These are phyloP conservation scores for Hybognathus amarus DNA, from an alignment of 2,797 vertebrate genomes.

Conservation along the genomic window DNA sequence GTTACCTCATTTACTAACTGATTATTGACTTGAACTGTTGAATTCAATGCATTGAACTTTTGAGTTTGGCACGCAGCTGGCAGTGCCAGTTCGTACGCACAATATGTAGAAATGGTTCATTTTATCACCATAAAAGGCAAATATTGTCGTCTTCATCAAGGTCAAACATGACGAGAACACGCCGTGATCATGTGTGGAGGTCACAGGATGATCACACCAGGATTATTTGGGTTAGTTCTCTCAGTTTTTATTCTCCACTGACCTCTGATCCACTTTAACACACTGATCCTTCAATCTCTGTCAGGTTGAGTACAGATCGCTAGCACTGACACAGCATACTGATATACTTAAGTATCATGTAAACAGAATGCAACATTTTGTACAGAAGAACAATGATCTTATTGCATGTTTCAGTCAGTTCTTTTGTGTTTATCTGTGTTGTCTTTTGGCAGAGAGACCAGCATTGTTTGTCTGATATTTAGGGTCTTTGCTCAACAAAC, in stretches of 20 bases:
- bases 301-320: background rate
- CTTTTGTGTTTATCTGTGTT: background rate
- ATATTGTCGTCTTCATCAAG: constrained; percentile 6
- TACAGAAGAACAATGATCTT: background rate
- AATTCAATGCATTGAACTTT: background rate
- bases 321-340: background rate
- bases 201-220: background rate
- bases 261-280: background rate
- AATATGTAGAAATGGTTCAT: background rate
- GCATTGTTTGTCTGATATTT: background rate
- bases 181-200: background rate
- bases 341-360: background rate
- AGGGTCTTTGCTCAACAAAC: background rate
- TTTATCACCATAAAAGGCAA: constrained; percentile 12
- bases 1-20: background rate
- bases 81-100: background rate
- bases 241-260: background rate
- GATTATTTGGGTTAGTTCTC: background rate
- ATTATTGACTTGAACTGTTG: constrained; percentile 5
- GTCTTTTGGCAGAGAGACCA: background rate
- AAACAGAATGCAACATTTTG: background rate
- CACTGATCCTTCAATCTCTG: background rate
- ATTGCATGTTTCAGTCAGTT: background rate
- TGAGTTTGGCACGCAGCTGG: background rate
- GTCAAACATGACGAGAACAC: background rate